Evolutionary conservation across 2,797 vertebrate species (phyloP).

Genomic region (Lutjanus argentimaculatus): DNA sequence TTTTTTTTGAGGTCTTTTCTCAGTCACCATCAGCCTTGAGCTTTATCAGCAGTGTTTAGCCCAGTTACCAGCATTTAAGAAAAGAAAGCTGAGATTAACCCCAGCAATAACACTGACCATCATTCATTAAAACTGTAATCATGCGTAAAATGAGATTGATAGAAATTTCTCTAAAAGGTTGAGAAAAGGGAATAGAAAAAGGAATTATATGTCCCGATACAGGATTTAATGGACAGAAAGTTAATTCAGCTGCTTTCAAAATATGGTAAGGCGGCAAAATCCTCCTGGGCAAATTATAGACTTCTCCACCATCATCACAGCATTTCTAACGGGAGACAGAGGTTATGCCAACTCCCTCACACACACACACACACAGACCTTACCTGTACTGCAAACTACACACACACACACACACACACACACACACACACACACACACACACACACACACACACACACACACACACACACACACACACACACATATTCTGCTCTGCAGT

Average conservation of each 20-base stretch:
- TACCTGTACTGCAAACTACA: constrained; percentile 50
- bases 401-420: constrained; percentile 33
- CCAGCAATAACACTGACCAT: constrained; percentile 90
- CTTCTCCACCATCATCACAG: constrained; percentile 54
- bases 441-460: constrained; percentile 33
- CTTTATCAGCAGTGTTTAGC: constrained; percentile 92
- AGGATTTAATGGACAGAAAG: constrained; percentile 94
- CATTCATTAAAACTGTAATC: constrained; percentile 97
- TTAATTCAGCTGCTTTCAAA: constrained; percentile 94
- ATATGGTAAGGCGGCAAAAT: constrained; percentile 84
- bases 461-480: constrained; percentile 44
- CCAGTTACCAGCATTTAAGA: constrained; percentile 82
- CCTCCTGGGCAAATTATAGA: constrained; percentile 87
- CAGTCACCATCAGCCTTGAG: constrained; percentile 84
- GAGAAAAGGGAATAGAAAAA: constrained; percentile 91
- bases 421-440: constrained; percentile 34
- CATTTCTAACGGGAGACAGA: constrained; percentile 58
- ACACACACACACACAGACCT: constrained; percentile 28
- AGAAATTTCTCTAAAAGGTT: constrained; percentile 93
- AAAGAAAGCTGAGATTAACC: constrained; percentile 91
- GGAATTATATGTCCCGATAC: constrained; percentile 90
- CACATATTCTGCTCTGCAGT: constrained; percentile 52
- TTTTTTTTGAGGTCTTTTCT: constrained; percentile 83
- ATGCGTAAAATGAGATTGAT: constrained; percentile 97
- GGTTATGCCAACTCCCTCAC: constrained; percentile 38